These are phyloP conservation scores for Mirounga angustirostris DNA, from an alignment of 2,113 vertebrate species.

Conservation along the genomic window DNA sequence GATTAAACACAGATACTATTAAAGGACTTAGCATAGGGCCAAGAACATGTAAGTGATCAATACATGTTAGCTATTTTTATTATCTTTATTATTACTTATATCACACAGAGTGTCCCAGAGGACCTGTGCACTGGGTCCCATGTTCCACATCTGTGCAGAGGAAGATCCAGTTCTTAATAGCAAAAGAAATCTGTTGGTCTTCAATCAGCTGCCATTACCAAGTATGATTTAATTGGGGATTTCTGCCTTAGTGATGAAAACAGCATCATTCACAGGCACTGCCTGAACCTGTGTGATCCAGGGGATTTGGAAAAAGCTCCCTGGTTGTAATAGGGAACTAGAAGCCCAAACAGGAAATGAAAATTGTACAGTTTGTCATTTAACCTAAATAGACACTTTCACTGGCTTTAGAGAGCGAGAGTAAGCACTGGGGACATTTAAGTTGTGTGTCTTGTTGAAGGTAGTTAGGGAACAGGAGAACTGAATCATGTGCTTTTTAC, in stretches of 20 bases:
- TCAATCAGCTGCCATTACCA: not conserved
- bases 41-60: not conserved
- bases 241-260: not conserved
- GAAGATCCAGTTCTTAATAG: not conserved
- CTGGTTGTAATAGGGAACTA: not conserved
- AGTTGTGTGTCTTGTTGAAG: not conserved
- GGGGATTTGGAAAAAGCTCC: not conserved
- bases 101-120: not conserved
- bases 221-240: not conserved
- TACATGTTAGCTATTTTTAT: not conserved
- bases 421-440: not conserved
- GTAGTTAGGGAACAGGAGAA: not conserved
- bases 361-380: not conserved
- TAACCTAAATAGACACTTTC: not conserved
- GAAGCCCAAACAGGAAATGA: not conserved
- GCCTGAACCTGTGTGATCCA: not conserved
- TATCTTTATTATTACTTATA: not conserved
- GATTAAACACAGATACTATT: not conserved
- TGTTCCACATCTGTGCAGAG: not conserved
- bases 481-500: not conserved
- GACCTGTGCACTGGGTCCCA: rapidly evolving
- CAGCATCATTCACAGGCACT: not conserved
- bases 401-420: not conserved
- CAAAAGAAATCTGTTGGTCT: not conserved
- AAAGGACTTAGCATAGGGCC: not conserved